phyloP scores from a whole-genome alignment of 2,113 vertebrate genomes.

The Nicator chloris region DNA sequence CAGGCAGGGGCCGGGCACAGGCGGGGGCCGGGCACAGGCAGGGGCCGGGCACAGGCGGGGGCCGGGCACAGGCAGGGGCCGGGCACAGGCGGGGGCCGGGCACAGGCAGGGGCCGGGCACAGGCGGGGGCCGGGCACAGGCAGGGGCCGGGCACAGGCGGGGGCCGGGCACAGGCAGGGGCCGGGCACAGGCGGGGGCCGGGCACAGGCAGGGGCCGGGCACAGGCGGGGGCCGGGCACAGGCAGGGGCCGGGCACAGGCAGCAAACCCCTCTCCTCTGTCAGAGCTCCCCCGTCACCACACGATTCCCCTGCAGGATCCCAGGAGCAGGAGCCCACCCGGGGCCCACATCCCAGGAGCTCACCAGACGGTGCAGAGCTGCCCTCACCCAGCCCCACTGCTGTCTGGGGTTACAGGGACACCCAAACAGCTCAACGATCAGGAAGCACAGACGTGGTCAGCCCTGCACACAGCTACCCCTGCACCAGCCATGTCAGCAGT shows the following conservation, averaged over 20 bases:
- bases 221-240: background rate
- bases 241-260: background rate
- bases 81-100: background rate
- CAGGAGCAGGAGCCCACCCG: background rate
- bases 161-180: fast-evolving
- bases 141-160: fast-evolving
- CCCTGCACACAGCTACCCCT: background rate
- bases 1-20: too few relatives aligned
- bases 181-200: background rate
- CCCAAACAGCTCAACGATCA: background rate
- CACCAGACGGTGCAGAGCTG: background rate
- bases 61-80: too few relatives aligned
- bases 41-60: too few relatives aligned
- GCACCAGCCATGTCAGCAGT: background rate
- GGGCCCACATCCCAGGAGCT: background rate
- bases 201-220: background rate
- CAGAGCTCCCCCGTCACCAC: fast-evolving
- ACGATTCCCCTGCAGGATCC: background rate
- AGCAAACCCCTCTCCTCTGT: background rate
- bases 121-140: background rate
- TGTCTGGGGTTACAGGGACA: background rate
- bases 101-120: too few relatives aligned
- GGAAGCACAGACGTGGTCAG: fast-evolving
- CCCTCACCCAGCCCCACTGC: fast-evolving
- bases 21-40: too few relatives aligned